Evolutionary conservation across 2,888 invertebrate genomes (phyloP).

Genomic region (Atherix ibis): DNA sequence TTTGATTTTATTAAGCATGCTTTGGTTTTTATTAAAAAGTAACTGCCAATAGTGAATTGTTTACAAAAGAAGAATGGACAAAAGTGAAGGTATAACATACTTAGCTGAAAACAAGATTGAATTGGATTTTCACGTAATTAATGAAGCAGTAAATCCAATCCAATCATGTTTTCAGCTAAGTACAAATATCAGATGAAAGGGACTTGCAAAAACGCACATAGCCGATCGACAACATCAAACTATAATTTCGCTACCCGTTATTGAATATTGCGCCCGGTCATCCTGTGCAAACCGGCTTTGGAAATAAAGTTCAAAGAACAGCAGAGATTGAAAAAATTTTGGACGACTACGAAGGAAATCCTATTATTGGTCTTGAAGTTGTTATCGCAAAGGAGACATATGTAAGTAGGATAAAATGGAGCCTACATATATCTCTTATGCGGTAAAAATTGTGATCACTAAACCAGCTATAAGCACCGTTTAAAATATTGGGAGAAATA

Average conservation of each 20-base stretch:
- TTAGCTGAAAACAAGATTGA: too few species aligned
- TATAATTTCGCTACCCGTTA: conserved; percentile 11
- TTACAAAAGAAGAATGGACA: too few species aligned
- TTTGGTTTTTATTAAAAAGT: too few species aligned
- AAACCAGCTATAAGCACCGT: conserved; percentile 62
- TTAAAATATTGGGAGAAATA: conserved; percentile 43
- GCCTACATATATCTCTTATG: conserved; percentile 61
- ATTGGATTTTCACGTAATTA: conserved; percentile 14
- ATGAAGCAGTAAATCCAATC: conserved; percentile 14
- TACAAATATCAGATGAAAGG: conserved; percentile 15
- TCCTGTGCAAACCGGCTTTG: conserved; percentile 54
- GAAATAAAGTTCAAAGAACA: conserved; percentile 38
- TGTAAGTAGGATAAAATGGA: conserved; percentile 49
- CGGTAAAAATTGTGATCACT: conserved; percentile 62
- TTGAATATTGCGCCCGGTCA: conserved; percentile 40
- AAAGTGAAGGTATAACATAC: too few species aligned
- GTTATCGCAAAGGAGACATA: conserved; percentile 57
- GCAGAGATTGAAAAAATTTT: conserved; percentile 37
- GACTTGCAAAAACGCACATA: conserved; percentile 15
- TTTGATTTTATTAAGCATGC: too few species aligned
- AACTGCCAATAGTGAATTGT: too few species aligned
- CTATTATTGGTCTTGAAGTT: conserved; percentile 62
- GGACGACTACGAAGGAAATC: conserved; percentile 31
- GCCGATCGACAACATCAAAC: conserved; percentile 17
- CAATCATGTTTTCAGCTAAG: conserved; percentile 38